These are phyloP conservation scores for Scaptomyza parva DNA, from an alignment of 2,888 invertebrate genomes.

Conservation along the genomic window DNA sequence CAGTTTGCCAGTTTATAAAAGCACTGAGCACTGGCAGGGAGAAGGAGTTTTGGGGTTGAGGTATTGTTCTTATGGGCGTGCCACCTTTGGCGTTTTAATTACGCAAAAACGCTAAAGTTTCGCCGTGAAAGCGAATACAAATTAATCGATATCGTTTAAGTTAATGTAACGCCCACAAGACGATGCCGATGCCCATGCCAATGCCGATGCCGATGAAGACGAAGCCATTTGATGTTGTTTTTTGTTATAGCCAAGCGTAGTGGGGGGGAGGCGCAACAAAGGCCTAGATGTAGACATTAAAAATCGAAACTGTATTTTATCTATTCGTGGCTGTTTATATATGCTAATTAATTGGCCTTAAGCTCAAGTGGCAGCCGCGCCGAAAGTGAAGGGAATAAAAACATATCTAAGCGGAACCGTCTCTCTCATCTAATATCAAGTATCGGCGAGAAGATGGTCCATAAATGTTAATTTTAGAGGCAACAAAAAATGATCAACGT, in stretches of 20 bases:
- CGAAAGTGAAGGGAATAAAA: conserved; percentile 70
- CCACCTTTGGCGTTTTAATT: conserved; percentile 80
- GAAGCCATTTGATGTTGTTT: conserved; percentile 50
- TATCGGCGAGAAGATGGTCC: conserved; percentile 37
- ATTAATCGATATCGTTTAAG: conserved; percentile 76
- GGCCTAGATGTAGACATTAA: conserved; percentile 34
- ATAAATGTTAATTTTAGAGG: conserved; percentile 65
- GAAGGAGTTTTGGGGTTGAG: neutral
- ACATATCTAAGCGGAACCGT: conserved; percentile 49
- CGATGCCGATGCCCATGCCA: conserved; percentile 14
- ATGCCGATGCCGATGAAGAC: conserved; percentile 8
- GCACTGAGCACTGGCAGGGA: conserved; percentile 1
- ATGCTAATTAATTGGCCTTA: conserved; percentile 72
- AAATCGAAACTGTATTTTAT: conserved; percentile 39
- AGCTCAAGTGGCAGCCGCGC: conserved; percentile 5
- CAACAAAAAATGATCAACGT: conserved; percentile 59
- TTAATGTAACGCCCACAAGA: conserved; percentile 56
- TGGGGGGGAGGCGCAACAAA: conserved; percentile 10
- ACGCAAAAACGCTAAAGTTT: conserved; percentile 67
- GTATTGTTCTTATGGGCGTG: conserved; percentile 58
- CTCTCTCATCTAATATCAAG: conserved; percentile 22
- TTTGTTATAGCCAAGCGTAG: neutral
- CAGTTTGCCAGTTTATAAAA: conserved; percentile 61
- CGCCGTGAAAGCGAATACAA: conserved; percentile 62
- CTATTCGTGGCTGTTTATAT: conserved; percentile 60